Percentiles rank a stretch among this genome's conserved stretches.
These are phyloP conservation scores for Onthophagus taurus DNA, from an alignment of 1,140 invertebrate species.

Conservation along the genomic window DNA sequence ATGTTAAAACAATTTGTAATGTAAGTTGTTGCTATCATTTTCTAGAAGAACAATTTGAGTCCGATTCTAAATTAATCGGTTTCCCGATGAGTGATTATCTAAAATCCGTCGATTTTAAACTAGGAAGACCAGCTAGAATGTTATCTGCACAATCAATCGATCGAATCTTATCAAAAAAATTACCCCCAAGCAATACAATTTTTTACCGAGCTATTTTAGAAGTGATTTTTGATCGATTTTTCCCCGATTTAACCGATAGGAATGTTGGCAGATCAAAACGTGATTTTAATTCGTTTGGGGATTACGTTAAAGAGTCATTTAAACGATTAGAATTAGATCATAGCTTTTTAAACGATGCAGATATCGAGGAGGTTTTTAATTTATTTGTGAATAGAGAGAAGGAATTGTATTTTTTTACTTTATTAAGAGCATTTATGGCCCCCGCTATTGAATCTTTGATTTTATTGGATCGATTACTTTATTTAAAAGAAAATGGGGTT, in stretches of 20 bases:
- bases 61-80: conserved; percentile 32
- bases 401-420: conserved; percentile 71
- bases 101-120: conserved; percentile 39
- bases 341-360: conserved; percentile 33
- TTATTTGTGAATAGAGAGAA: conserved; percentile 43
- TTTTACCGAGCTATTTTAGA: conserved; percentile 68
- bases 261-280: conserved; percentile 42
- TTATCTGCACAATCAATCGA: conserved; percentile 68
- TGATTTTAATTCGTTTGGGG: conserved; percentile 48
- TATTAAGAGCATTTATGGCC: conserved; percentile 67
- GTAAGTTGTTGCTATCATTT: conserved; percentile 89
- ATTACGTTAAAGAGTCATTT: conserved; percentile 57
- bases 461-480: conserved; percentile 74
- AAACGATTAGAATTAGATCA: conserved; percentile 41
- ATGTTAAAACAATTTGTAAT: conserved; percentile 57
- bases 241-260: conserved; percentile 32
- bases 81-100: conserved; percentile 63
- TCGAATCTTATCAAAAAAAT: conserved; percentile 46
- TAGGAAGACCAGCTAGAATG: conserved; percentile 76
- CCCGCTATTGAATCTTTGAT: conserved; percentile 78
- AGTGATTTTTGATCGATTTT: conserved; percentile 43
- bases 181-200: conserved; percentile 51
- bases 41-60: conserved; percentile 53
- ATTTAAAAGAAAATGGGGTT: conserved; percentile 59
- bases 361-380: conserved; percentile 41